These are phyloP conservation scores for Zapornia atra DNA, from an alignment of 2,113 vertebrate genomes.

Conservation along the genomic window DNA sequence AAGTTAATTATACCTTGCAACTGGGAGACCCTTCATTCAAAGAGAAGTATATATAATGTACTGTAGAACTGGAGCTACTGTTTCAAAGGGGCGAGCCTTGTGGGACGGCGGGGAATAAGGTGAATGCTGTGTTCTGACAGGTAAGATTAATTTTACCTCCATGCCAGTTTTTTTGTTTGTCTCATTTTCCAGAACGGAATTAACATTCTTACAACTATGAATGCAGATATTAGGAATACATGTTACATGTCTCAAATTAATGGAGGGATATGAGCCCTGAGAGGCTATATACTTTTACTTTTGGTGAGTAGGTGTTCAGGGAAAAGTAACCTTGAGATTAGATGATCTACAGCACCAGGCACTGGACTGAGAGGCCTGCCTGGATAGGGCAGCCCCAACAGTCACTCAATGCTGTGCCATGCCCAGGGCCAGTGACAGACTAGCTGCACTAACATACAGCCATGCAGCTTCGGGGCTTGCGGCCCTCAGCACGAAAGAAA, in stretches of 20 bases:
- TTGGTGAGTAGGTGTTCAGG: not conserved
- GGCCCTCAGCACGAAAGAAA: no score
- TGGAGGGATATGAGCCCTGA: not conserved
- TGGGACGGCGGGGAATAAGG: not conserved
- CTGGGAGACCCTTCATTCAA: not conserved
- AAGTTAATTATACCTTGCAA: not conserved
- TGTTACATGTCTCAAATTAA: not conserved
- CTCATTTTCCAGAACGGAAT: not conserved
- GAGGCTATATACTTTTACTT: not conserved
- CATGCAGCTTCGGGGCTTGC: no score
- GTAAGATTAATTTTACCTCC: not conserved
- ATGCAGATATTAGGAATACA: rapidly evolving
- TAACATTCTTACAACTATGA: not conserved
- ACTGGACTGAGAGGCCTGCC: no score
- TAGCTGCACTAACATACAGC: rapidly evolving
- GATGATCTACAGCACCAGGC: no score
- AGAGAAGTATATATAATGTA: not conserved
- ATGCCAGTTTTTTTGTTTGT: not conserved
- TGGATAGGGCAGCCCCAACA: rapidly evolving
- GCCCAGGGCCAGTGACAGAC: not conserved
- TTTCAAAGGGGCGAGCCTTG: not conserved
- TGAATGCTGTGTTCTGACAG: not conserved
- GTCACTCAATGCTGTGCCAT: rapidly evolving
- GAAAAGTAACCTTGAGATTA: not conserved
- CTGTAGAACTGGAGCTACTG: not conserved